phyloP scores from a whole-genome alignment of 2,113 vertebrate genomes.

The Lethenteron reissneri region DNA sequence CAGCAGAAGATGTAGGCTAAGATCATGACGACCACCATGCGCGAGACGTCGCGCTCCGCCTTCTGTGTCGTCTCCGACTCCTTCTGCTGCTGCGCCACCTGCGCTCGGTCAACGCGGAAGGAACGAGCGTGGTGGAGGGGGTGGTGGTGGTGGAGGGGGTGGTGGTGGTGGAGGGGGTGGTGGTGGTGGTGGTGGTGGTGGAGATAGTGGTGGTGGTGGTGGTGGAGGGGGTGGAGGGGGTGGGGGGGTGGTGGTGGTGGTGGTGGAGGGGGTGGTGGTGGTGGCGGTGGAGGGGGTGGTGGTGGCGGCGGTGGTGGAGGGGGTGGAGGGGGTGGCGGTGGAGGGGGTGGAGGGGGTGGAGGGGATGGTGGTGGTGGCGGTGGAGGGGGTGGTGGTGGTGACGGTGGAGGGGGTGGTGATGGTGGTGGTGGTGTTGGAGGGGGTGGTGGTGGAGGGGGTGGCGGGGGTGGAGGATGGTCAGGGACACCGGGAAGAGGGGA shows the following conservation, averaged over 20 bases:
- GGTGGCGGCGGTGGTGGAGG: no score
- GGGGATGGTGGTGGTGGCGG: neutral
- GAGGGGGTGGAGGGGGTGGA: neutral
- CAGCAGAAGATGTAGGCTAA: slow-evolving; percentile 36
- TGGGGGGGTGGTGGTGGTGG: no score
- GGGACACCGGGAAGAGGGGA: neutral
- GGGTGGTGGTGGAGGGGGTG: neutral
- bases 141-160: no score
- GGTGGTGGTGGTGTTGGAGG: neutral
- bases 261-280: no score
- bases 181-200: no score
- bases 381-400: neutral
- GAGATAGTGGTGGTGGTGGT: no score
- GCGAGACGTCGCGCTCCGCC: slow-evolving; percentile 53
- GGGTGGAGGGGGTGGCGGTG: no score
- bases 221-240: no score
- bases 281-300: no score
- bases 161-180: no score
- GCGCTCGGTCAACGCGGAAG: neutral
- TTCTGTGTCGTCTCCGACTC: slow-evolving; percentile 69
- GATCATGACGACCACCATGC: slow-evolving; percentile 64
- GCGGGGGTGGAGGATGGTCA: no score
- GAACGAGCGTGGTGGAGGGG: neutral
- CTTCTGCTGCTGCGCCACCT: slow-evolving; percentile 62
- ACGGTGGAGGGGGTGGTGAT: neutral